A percentile compares a stretch with the other conserved stretches of the same genome.
phyloP scores from a whole-genome alignment of 2,797 vertebrate species.

The Peromyscus melanophrys region DNA sequence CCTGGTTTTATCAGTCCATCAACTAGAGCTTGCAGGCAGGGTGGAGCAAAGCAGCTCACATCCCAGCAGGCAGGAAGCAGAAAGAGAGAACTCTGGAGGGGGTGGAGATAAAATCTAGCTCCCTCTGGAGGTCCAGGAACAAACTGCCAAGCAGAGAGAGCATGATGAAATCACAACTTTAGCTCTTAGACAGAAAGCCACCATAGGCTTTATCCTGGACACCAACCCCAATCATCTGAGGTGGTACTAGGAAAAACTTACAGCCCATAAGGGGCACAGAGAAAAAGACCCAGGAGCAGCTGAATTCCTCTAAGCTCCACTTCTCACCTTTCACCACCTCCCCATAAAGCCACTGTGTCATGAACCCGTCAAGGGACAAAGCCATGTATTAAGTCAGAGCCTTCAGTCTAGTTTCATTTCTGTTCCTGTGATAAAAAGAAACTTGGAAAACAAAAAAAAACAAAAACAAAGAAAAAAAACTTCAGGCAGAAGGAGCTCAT shows the following conservation, averaged over 20 bases:
- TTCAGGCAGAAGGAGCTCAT: background rate
- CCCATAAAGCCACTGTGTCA: background rate
- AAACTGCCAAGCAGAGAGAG: background rate
- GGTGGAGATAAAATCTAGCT: background rate
- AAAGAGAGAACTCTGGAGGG: background rate
- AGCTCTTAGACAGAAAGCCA: background rate
- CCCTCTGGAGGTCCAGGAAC: background rate
- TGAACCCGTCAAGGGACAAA: background rate
- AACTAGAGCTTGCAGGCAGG: background rate
- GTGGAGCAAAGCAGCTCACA: background rate
- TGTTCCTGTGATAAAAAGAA: background rate
- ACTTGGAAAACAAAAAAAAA: background rate
- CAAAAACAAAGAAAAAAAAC: background rate
- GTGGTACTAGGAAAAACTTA: background rate
- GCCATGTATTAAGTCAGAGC: background rate
- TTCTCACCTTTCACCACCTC: background rate
- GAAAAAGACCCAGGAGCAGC: background rate
- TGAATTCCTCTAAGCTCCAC: too few species aligned
- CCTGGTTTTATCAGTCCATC: background rate
- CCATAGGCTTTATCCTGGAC: background rate
- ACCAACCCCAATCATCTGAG: background rate
- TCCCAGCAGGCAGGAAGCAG: background rate
- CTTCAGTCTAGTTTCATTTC: background rate
- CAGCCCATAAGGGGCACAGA: background rate
- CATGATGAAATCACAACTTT: background rate